Evolutionary conservation across 2,888 invertebrate genomes (phyloP).

Genomic region (Macrophya alboannulata): DNA sequence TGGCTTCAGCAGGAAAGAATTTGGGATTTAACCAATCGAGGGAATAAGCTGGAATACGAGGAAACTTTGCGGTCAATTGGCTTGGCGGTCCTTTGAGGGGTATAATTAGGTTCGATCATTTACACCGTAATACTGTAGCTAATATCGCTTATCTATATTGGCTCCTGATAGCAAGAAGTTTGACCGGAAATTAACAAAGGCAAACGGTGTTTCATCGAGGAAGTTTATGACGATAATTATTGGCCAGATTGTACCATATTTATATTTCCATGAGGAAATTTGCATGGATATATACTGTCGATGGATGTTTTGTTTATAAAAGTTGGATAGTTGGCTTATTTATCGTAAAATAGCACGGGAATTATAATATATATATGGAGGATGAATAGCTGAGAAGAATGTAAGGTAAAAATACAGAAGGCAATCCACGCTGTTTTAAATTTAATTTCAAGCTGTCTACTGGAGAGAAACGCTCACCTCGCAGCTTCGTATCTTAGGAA

Average conservation of each 20-base stretch:
- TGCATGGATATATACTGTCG: too few species aligned
- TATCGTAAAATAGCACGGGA: background rate
- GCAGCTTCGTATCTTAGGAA: slow-evolving; percentile 14
- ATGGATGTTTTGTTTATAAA: background rate
- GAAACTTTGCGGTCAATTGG: slow-evolving; percentile 28
- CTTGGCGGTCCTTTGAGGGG: background rate
- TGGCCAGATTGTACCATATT: too few species aligned
- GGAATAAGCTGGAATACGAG: background rate
- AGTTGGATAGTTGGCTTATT: background rate
- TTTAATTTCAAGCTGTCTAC: slow-evolving; percentile 47
- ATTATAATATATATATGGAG: background rate
- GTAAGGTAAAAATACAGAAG: slow-evolving; percentile 1
- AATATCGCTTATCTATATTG: background rate
- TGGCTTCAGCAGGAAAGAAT: background rate
- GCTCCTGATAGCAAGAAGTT: background rate
- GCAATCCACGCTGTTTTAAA: slow-evolving; percentile 19
- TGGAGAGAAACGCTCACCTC: slow-evolving; percentile 21
- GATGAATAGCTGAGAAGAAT: background rate
- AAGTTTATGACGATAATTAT: too few species aligned
- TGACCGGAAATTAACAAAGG: background rate
- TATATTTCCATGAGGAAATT: too few species aligned
- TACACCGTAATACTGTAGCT: background rate
- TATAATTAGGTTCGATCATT: slow-evolving; percentile 24
- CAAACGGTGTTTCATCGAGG: background rate
- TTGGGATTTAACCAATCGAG: background rate